A percentile compares a stretch with the other conserved stretches of the same genome.
These are phyloP conservation scores for Oreohelix idahoensis DNA, from an alignment of 1,140 invertebrate genomes.

Conservation along the genomic window DNA sequence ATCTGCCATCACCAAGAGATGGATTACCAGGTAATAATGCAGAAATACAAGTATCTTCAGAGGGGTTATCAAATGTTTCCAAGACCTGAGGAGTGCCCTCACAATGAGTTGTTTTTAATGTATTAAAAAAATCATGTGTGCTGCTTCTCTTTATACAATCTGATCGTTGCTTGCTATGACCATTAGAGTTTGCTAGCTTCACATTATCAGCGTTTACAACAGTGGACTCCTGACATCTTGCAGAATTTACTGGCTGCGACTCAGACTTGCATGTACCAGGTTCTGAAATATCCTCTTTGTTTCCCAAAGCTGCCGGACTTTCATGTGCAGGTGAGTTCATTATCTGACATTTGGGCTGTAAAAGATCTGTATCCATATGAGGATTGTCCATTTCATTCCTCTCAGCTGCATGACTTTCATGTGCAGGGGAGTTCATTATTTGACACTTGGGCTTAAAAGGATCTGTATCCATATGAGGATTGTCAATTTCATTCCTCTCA, in stretches of 20 bases:
- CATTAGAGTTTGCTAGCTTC: too few relatives aligned
- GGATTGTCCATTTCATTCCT: neutral
- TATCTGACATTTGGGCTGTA: neutral
- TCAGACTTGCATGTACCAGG: neutral
- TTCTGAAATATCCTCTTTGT: neutral
- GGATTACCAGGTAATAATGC: too few relatives aligned
- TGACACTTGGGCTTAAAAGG: slow-evolving; percentile 23
- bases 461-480: neutral
- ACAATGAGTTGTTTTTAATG: too few relatives aligned
- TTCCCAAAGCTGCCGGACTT: neutral
- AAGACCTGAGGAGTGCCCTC: too few relatives aligned
- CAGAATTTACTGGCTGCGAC: neutral
- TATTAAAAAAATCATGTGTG: too few relatives aligned
- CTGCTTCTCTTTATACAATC: too few relatives aligned
- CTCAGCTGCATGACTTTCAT: neutral
- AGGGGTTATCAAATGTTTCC: too few relatives aligned
- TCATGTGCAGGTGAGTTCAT: neutral
- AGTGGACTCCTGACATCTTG: neutral
- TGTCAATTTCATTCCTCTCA: neutral
- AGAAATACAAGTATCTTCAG: too few relatives aligned
- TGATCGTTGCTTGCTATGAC: too few relatives aligned
- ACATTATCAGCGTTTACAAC: too few relatives aligned
- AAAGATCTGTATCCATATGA: neutral
- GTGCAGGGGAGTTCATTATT: slow-evolving; percentile 4
- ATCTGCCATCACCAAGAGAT: too few relatives aligned